Evolutionary conservation across 2,797 vertebrate species (phyloP), one percentile per base, ranked within the genome.

Genomic region (Bovichtus variegatus): DNA sequence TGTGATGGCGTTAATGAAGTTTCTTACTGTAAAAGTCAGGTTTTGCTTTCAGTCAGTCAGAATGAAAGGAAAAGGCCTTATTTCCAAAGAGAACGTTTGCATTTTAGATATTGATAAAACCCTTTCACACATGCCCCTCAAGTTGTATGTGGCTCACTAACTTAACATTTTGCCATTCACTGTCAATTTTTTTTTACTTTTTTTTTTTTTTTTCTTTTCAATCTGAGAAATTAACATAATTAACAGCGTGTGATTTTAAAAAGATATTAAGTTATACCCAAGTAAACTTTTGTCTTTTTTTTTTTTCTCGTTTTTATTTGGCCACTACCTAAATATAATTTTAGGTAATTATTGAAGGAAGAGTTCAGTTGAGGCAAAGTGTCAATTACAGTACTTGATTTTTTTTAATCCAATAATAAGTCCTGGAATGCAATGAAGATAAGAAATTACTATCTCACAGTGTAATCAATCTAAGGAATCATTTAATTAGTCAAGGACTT

Each of bases 341-440:
- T 12, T 13, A 8, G 8, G 9, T 23, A 19, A 15, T 50, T 16
- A 57, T 7, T 55, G n/a, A 34, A 2, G 7, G 18, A 55, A 25
- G 34, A 61, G 46, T 49, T 47, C n/a, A 40, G 31, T 23, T 63
- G 27, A 68, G 44, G 27, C 51, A 76, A 68, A 59, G 47, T 75
- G 7, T 71, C 0, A 43, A 38, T 64, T 59, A 68, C 11, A 19
- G 5, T 51, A 40, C 29, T 61, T 15, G 19, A 77, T 74, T 34
- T 65, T 64, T 44, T n/a, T n/a, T n/a, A n/a, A 61, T 78, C 29
- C 74, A 70, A 51, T 71, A 31, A 44, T 51, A 49, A 43, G 25
- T 58, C 21, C 9, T 43, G 3, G 19, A 75, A 66, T 64, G 27
- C 43, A 18, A 34, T 50, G n/a, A 5, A 21, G 16, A 62, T 58